Percentiles rank a stretch among this genome's conserved stretches.
phyloP scores from a whole-genome alignment of 1,140 invertebrate genomes.

The Rhagoletis zephyria region DNA sequence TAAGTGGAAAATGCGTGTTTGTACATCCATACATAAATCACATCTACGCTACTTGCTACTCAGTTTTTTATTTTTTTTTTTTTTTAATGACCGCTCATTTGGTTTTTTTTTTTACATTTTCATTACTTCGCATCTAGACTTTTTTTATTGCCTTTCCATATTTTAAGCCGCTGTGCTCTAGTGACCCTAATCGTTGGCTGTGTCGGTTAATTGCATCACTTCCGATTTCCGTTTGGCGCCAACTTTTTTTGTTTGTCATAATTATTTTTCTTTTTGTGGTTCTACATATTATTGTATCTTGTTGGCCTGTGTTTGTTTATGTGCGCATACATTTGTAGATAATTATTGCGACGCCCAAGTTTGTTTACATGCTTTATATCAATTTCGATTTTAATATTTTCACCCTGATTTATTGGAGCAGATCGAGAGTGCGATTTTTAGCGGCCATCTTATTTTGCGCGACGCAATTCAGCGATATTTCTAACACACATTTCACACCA shows the following conservation, averaged over 20 bases:
- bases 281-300: no score
- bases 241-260: background rate
- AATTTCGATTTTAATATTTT: no score
- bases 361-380: no score
- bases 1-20: background rate
- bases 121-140: background rate
- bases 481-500: no score
- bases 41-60: background rate
- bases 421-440: no score
- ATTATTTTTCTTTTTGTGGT: background rate
- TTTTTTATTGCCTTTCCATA: background rate
- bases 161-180: background rate
- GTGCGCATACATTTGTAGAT: background rate
- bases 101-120: background rate
- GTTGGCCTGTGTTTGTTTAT: background rate
- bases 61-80: background rate
- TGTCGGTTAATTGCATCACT: constrained; percentile 50
- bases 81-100: background rate
- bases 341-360: no score
- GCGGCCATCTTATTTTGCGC: no score
- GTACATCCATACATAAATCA: background rate
- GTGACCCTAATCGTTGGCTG: background rate
- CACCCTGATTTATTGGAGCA: no score
- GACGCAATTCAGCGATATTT: no score
- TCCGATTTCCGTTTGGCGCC: constrained; percentile 41